Base-by-base conservation (phyloP, 2,113 vertebrate genomes). In the Mastomys coucha region DNA sequence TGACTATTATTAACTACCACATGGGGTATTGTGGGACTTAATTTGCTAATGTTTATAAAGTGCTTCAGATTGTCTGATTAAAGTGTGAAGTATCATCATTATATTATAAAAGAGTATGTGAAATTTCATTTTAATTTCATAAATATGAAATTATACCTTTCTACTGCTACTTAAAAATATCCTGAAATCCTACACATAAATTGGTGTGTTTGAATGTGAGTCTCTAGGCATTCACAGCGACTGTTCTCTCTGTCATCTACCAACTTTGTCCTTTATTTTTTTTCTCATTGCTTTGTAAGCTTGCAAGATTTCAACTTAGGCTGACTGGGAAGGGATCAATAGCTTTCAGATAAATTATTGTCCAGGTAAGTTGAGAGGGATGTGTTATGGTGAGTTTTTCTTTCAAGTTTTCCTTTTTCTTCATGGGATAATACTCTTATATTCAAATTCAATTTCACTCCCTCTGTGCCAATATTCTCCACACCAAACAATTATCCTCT, bases 71-170 rank as follows among this genome's bases (percentile, higher is more conserved):
- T 94, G 91, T 96, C 96, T 97, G 97, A 97, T 97, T 98, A 97
- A 93, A 97, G 91, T 96, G 96, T 97, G 91, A 97, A 98, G 97
- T 91, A 93, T 95, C 93, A 91, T 97, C 78, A 94, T 96, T 93
- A 96, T 95, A 93, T 84, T 85, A 96, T 94, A 96, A 96, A 96
- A 96, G 92, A 97, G 85, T 96, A 85, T 93, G 87, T 75, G 77
- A 92, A 96, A 97, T 96, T 97, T 97, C 91, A 96, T 96, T 96
- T 95, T 98, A 98, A 97, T 97, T 97, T 97, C 93, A 97, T 97
- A 97, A 97, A 97, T 97, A 96, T 93, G 78, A 96, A 97, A 98
- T 97, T 95, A 96, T 6, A 97, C 97, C 91, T 97, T 97, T 89
- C 82, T 93, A 89, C 78, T 84, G 93, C 92, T 58, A 96, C 33